Conservation (phyloP, 2,797 vertebrate genomes). For the Rhinatrema bivittatum region DNA sequence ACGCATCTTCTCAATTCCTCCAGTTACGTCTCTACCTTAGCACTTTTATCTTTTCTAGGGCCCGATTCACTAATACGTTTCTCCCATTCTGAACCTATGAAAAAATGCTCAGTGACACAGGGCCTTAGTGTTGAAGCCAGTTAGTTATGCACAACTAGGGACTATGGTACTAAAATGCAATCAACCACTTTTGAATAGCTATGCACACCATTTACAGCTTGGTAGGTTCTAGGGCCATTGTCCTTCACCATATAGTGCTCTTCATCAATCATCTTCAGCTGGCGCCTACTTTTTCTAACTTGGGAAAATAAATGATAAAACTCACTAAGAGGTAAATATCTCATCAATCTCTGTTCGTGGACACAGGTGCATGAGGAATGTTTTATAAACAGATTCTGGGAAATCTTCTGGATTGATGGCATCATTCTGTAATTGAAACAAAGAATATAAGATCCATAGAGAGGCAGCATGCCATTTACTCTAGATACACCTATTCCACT, state of each 20-base stretch:
- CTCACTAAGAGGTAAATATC: constrained; percentile 95
- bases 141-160: no score
- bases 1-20: no score
- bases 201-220: not conserved
- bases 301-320: constrained; percentile 1
- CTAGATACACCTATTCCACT: no score
- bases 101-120: not conserved
- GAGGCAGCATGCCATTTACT: no score
- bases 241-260: rapidly evolving
- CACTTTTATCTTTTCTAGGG: no score
- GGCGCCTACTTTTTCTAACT: not conserved
- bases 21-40: no score
- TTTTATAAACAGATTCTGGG: constrained; percentile 78
- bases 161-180: no score
- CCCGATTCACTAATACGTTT: no score
- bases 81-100: not conserved
- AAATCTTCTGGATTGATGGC: constrained; percentile 89
- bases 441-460: no score
- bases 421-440: constrained; percentile 63
- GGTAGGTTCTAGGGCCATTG: no score
- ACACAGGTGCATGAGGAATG: constrained; percentile 80
- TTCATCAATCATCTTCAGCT: not conserved
- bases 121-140: no score
- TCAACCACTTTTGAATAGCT: not conserved
- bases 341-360: constrained; percentile 89